Percentiles rank a stretch among this genome's conserved stretches.
phyloP scores from a whole-genome alignment of 1,140 invertebrate species.

The Aculops lycopersici region DNA sequence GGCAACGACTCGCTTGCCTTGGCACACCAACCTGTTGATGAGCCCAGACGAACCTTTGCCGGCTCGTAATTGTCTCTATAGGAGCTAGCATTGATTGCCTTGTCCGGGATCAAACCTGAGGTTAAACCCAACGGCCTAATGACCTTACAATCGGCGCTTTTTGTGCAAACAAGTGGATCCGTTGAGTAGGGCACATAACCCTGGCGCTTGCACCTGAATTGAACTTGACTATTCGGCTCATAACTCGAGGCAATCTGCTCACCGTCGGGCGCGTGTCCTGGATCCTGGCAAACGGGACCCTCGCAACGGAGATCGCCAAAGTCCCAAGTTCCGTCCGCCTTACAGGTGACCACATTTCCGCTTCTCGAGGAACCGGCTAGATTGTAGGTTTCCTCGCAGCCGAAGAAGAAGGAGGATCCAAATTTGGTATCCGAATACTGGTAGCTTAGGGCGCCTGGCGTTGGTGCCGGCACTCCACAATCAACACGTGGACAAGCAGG shows the following conservation, averaged over 20 bases:
- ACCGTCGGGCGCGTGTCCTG: conserved; percentile 48
- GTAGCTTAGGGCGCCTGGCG: conserved; percentile 68
- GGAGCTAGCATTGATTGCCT: conserved; percentile 76
- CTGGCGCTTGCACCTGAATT: conserved; percentile 53
- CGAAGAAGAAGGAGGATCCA: conserved; percentile 73
- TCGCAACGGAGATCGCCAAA: conserved; percentile 80
- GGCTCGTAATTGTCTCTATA: conserved; percentile 23
- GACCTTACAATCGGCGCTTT: conserved; percentile 58
- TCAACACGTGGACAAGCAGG: conserved; percentile 48
- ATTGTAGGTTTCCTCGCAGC: conserved; percentile 78
- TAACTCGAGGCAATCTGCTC: conserved; percentile 56
- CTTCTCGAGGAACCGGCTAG: conserved; percentile 59
- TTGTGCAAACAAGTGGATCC: conserved; percentile 52
- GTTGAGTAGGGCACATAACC: conserved; percentile 73
- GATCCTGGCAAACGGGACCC: conserved; percentile 76
- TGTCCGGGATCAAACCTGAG: conserved; percentile 65
- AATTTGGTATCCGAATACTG: conserved; percentile 45
- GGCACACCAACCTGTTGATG: conserved; percentile 75
- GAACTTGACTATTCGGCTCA: conserved; percentile 58
- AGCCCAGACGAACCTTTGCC: conserved; percentile 49
- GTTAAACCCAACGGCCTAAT: conserved; percentile 61
- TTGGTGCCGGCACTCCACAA: conserved; percentile 50
- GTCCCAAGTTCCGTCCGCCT: conserved; percentile 73
- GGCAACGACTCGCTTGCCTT: conserved; percentile 55
- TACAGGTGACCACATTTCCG: conserved; percentile 62